phyloP scores from a whole-genome alignment of 2,113 vertebrate genomes.

The Phyllopteryx taeniolatus region DNA sequence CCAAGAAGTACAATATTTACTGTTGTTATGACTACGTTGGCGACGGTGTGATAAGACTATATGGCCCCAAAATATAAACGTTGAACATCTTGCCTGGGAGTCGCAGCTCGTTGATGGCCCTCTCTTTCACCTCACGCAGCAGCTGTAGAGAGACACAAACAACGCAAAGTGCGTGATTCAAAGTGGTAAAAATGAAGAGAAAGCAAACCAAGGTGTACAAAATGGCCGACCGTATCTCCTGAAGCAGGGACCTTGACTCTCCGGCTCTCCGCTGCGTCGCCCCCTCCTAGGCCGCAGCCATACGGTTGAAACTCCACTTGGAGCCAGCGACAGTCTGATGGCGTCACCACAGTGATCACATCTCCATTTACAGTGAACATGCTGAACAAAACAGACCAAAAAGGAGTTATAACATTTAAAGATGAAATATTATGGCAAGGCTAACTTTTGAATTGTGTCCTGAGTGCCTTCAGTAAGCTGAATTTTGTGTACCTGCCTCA shows the following conservation, averaged over 20 bases:
- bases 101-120: conserved; percentile 80
- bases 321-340: conserved; percentile 83
- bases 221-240: conserved; percentile 77
- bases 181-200: neutral
- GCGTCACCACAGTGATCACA: conserved; percentile 74
- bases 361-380: conserved; percentile 69
- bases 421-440: neutral
- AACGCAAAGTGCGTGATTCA: neutral
- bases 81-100: conserved; percentile 68
- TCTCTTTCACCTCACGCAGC: conserved; percentile 84
- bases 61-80: neutral
- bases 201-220: conserved; percentile 18
- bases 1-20: too few relatives aligned
- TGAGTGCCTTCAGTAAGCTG: too few relatives aligned
- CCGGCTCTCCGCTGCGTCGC: conserved; percentile 51
- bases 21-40: too few relatives aligned
- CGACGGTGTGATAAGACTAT: too few relatives aligned
- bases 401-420: neutral
- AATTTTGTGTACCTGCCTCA: too few relatives aligned
- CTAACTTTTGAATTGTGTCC: too few relatives aligned
- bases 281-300: conserved; percentile 3
- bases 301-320: conserved; percentile 79
- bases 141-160: conserved; percentile 66
- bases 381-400: conserved; percentile 39
- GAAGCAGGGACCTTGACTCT: conserved; percentile 80